Base-by-base conservation (phyloP, 2,888 invertebrate species). In the Loripinus fragilis region DNA sequence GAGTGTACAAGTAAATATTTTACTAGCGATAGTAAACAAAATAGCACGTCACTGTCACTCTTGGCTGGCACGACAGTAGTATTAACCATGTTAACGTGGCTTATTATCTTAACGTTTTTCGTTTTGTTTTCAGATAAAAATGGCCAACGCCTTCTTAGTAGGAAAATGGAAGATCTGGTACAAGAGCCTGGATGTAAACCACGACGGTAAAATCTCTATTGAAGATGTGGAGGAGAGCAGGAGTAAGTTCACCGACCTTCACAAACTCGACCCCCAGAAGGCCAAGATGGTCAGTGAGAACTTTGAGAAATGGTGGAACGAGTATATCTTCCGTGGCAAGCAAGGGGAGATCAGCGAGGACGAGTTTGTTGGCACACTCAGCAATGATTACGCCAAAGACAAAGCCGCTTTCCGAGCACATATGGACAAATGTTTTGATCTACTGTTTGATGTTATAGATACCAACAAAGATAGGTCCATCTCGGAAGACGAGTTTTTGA, bases 161-260 rank as follows among this genome's bases (percentile, higher is more conserved):
- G 38, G 72, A 42, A 87, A 87, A 78, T 87, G 87, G 87, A 87
- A 83, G 64, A 69, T 85, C 50, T 87, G 87, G 87, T 86, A 85
- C 81, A 83, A 80, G 17, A 84, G 85, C n/a, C 78, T 87, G 15
- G 87, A 87, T 42, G 87, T 87, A 60, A 87, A 87, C 77, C 87
- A 87, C 35, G 87, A 87, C 68, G 87, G 87, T 0, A 86, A 78
- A 50, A 85, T 87, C 66, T 87, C 87, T 25, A 83, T 87, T 15
- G 87, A 81, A 45, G 87, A 87, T 52, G 86, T 85, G 1, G 85
- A 83, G 30, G 87, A 87, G 50, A 86, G 86, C 64, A 76, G 87
- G 64, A 78, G 71, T 42, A 86, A 87, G 72, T 87, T 87, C 41
- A 71, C 84, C 28, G 84, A 85, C 15, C 73, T 87, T 8, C 85